Base-by-base conservation (phyloP, 2,113 vertebrate species). In the Heteronetta atricapilla region DNA sequence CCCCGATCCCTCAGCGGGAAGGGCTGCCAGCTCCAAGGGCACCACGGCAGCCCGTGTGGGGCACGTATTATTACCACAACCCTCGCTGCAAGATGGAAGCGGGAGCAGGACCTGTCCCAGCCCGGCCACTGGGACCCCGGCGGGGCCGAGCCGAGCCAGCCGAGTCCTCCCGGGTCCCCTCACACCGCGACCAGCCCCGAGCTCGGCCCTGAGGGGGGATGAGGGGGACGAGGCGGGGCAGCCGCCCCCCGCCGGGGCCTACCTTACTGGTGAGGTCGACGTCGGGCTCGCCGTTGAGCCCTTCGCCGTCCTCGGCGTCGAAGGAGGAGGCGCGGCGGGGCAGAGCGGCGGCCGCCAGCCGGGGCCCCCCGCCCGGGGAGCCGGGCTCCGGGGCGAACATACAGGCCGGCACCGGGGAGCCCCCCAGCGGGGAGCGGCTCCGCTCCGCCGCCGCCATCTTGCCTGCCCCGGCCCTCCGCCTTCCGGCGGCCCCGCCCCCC, bases 231-330 rank as follows among this genome's bases (percentile, higher is more conserved):
- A 48, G 46, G 46, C 20, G 46, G 20, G 46, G 46, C 46, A 11
- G 70, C 55, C 68, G 15, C 36, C 90, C 84, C 28, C 62, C 40
- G 50, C 74, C 42, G 46, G 98, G 98, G 46, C 98, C 98, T 98
- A 99, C 99, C 99, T 99, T 99, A 94, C 98, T 99, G 82, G 98
- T 99, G 92, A 99, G 98, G 97, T 99, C 99, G 36, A 99, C 96
- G 29, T 98, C 98, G 80, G 97, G 77, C 97, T 99, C 98, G 91
- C 99, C 99, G 76, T 99, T 99, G 97, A 94, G 98, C 94, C 87
- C 95, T 96, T 86, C 96, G 17, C 96, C 98, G 95, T 97, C 98
- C 97, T 96, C 98, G 92, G 95, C 95, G 55, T 98, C 98, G 48
- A 97, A 97, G 60, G 94, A 93, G 26, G 90, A 48, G 28, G 46